phyloP scores from a whole-genome alignment of 2,113 vertebrate species.

The Riparia riparia region DNA sequence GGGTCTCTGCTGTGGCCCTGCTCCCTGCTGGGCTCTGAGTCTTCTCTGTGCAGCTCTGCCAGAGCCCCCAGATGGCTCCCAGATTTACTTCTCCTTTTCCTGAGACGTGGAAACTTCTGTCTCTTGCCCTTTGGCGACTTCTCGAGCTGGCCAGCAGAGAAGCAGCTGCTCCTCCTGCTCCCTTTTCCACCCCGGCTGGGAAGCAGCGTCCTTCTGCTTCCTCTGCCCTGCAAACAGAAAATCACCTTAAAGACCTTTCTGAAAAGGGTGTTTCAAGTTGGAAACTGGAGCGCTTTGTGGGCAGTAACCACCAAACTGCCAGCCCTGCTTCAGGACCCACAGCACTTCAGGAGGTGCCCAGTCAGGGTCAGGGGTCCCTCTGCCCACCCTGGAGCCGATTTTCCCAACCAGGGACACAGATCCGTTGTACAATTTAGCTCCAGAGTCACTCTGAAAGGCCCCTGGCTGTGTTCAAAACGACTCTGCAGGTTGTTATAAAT shows the following conservation, averaged over 20 bases:
- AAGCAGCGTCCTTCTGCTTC: background rate
- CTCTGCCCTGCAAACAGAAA: background rate
- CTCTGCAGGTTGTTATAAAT: conserved; percentile 60
- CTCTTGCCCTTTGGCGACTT: background rate
- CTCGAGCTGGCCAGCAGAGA: background rate
- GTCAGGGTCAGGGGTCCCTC: background rate
- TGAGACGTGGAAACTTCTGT: background rate
- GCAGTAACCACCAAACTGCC: accelerated
- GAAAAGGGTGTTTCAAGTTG: background rate
- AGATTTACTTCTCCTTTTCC: background rate
- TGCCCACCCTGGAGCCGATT: background rate
- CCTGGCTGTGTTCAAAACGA: conserved; percentile 44
- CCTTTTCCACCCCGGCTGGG: background rate
- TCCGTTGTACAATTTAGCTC: background rate
- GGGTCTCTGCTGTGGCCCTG: background rate
- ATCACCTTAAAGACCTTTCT: background rate
- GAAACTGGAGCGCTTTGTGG: background rate
- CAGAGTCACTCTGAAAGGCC: background rate
- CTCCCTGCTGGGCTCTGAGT: background rate
- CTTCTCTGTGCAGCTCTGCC: accelerated
- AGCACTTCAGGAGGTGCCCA: background rate
- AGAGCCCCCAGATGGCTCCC: background rate
- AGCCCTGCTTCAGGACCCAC: background rate
- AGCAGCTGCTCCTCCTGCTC: background rate
- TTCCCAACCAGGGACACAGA: background rate